Evolutionary conservation across 2,113 vertebrate species (phyloP), one percentile per base, ranked within the genome.

Genomic region (Chunga burmeisteri): DNA sequence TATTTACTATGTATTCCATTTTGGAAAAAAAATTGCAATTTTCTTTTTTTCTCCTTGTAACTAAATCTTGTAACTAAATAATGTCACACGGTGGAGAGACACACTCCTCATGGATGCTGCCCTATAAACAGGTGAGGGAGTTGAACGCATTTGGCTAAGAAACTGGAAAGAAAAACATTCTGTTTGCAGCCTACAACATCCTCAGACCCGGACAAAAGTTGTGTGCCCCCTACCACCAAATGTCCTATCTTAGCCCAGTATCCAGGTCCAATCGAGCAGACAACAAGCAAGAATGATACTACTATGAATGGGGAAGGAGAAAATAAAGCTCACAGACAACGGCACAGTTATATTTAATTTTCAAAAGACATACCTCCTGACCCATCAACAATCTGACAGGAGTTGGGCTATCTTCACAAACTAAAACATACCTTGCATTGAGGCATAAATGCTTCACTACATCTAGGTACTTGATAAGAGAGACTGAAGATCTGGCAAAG

Each of bases 1-100:
- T 86, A 93, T 88, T 94, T 86, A 92, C 71, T 80, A 53, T 6
- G 2, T 30, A 67, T 75, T 87, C 38, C 32, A 74, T 78, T 81
- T 61, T 49, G 34, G 3, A 2, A 17, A 42, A 63, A 56, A 44
- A 52, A 68, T 3, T 4, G 20, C 15, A 16, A 44, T 52, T 82
- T 94, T 70, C 9, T 23, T 47, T 42, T 79, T 88, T 42, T 22
- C 29, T 63, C 47, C 21, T 22, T 65, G 17, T 49, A 71, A 71
- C 29, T 67, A 61, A 85, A n/a, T 38, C 21, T 22, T 65, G 17
- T 49, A 71, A 71, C 29, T 67, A 61, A 85, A n/a, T 42, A 36
- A 56, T 5, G 25, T 52, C 53, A 42, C 30, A 29, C 9, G 34
- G 32, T 10, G 20, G 26, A 91, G 38, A 78, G 30, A 58, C 15